Base-by-base conservation (phyloP, 2,888 invertebrate species). In the Rhimphoctona megacephalus region DNA sequence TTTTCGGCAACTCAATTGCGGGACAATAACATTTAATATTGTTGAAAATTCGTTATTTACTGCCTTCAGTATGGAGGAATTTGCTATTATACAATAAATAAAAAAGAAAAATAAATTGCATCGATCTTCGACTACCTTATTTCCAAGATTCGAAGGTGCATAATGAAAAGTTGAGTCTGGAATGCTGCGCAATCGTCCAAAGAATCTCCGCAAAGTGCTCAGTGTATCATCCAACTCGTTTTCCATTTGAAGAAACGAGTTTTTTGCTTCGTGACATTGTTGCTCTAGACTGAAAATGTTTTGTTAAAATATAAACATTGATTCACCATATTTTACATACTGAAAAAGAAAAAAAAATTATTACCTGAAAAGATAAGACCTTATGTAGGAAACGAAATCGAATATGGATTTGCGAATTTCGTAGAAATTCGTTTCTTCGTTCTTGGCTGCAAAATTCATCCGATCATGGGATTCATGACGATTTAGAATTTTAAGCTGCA, bases 81-180 rank as follows among this genome's bases (percentile, higher is more conserved):
- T 30, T 17, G 1, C 6, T 30, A 30, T 61, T 30, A 17, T 17
- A 17, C 30, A 30, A 14, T 25, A 25, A 57, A 25, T 9, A 1
- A 57, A 76, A 70, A 87, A 39, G 9, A 83, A 17, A 73, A 61
- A 61, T 17, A 17, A 61, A 61, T 14, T 7, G 17, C 11, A 30
- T 1, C 6, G 30, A 61, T 61, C 6, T 30, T 61, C 2, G 0
- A 73, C 73, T 67, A 95, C 95, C 92, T 93, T 93, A 87, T 95
- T 95, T 46, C 95, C 95, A 67, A 92, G 89, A 83, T 93, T 93
- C 46, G 94, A 94, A 46, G 93, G 90, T 76, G 93, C 92, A 89
- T 94, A 94, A 85, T 94, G 92, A 83, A 94, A 93, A 54, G 94
- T 91, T 36, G 93, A 93, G 86, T 94, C 94, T 57, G 95, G 94